These are phyloP conservation scores for Lutjanus erythropterus DNA, from an alignment of 2,113 vertebrate species.

Conservation along the genomic window DNA sequence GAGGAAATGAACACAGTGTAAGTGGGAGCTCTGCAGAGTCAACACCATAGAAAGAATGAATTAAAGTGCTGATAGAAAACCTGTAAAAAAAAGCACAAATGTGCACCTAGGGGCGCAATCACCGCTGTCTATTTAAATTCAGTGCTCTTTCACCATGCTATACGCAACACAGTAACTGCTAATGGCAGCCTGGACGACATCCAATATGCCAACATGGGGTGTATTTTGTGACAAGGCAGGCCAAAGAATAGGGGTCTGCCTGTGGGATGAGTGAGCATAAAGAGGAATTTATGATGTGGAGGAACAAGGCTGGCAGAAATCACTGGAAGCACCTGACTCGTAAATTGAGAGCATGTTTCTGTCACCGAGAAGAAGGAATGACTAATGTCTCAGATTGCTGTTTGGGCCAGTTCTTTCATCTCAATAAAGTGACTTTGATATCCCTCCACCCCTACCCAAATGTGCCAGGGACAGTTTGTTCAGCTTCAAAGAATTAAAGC, in stretches of 20 bases:
- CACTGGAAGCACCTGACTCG: constrained; percentile 77
- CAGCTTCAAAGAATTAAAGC: constrained; percentile 63
- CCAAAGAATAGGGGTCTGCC: constrained; percentile 64
- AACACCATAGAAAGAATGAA: constrained; percentile 70
- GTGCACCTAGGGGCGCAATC: constrained; percentile 73
- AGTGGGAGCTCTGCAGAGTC: constrained; percentile 73
- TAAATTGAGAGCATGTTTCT: constrained; percentile 81
- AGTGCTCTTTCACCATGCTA: constrained; percentile 43
- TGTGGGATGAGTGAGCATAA: constrained; percentile 76
- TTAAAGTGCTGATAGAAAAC: constrained; percentile 71
- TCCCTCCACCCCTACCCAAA: constrained; percentile 52
- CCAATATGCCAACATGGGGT: constrained; percentile 61
- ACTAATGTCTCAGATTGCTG: constrained; percentile 71
- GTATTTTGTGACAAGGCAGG: constrained; percentile 64
- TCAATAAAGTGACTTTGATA: constrained; percentile 74
- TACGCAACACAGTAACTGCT: constrained; percentile 51
- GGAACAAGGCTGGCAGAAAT: constrained; percentile 78
- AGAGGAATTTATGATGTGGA: constrained; percentile 77
- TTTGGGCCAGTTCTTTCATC: constrained; percentile 71
- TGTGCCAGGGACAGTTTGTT: constrained; percentile 73
- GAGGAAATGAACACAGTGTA: constrained; percentile 72
- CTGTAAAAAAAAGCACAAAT: constrained; percentile 55
- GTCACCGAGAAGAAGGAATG: constrained; percentile 70
- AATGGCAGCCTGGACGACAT: constrained; percentile 64
- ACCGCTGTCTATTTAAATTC: constrained; percentile 74